Base-by-base conservation (phyloP, 2,797 vertebrate species). In the Parauchenoglanis ngamensis region DNA sequence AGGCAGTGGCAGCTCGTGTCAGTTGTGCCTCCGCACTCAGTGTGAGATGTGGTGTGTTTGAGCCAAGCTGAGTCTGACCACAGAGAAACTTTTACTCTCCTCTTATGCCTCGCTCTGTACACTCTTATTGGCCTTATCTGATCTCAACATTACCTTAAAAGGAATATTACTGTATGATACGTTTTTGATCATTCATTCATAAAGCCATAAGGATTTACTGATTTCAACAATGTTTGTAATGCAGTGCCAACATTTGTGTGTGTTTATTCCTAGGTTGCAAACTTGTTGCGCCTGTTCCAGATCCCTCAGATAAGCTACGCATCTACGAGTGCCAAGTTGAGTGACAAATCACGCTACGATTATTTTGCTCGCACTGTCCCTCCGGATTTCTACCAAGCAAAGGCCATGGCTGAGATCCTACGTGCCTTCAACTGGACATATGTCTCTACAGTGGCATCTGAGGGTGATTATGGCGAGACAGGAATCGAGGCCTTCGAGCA, bases 261-360 rank as follows among this genome's bases (percentile, higher is more conserved):
- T 89, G n/a, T 86, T 83, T 83, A 57, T 65, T 84, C 54, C 61
- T 86, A 99, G 98, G 98, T 99, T 91, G 98, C 98, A 89, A 99
- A 99, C 95, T 94, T 99, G 91, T 96, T 99, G 82, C 93, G 98
- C 86, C 97, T 99, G 87, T 99, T 99, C 95, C 98, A 99, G 95
- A 99, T 99, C 91, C 98, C 98, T 85, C 98, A 99, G 94, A 99
- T 99, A 90, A 99, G 98, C 94, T 99, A 99, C 0, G 98, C 98
- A 31, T 99, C 98, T 65, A 99, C 98, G 89, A 99, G 98, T 4
- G 98, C 98, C 92, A 99, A 99, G 90, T 96, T 99, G 90, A 99
- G 98, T 0, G 98, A 99, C 93, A 99, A 99, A 92, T 97, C 97
- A 0, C 97, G 98, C 87, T 99, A 99, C 0, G 98, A 99, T 91